A percentile compares a stretch with the other conserved stretches of the same genome.
phyloP scores from a whole-genome alignment of 2,797 vertebrate species.

The Sparidentex hasta region DNA sequence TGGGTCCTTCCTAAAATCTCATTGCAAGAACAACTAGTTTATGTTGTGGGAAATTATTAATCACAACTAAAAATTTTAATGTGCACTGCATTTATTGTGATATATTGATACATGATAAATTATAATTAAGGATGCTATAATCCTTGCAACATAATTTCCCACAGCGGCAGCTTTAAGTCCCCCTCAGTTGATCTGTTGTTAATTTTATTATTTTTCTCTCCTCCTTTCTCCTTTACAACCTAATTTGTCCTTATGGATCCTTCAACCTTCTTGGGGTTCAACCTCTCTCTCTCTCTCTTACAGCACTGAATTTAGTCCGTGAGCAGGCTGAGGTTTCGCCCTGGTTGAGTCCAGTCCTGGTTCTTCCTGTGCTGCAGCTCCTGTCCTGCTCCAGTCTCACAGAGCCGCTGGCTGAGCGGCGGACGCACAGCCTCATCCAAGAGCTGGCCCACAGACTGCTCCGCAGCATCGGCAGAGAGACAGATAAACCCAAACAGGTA shows the following conservation, averaged over 20 bases:
- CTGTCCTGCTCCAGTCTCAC: conserved; percentile 87
- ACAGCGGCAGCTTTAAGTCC: not conserved
- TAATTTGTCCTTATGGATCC: not conserved
- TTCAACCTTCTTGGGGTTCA: not conserved
- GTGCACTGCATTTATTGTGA: not conserved
- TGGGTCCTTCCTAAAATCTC: not conserved
- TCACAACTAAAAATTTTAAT: not conserved
- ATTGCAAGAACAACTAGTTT: not conserved
- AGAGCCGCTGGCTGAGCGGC: conserved; percentile 83
- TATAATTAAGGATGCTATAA: not conserved
- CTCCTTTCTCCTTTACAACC: not conserved
- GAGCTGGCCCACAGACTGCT: conserved; percentile 87
- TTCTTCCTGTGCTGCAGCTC: conserved; percentile 93
- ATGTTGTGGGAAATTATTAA: not conserved
- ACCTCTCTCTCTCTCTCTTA: not conserved
- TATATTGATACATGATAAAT: not conserved
- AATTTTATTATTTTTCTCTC: not conserved
- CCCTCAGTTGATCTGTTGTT: not conserved
- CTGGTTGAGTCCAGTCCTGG: conserved; percentile 82
- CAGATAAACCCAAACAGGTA: conserved; percentile 65
- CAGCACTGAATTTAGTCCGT: conserved; percentile 87
- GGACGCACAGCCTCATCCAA: conserved; percentile 82
- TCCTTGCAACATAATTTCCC: not conserved
- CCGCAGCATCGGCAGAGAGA: conserved; percentile 78
- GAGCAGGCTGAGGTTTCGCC: conserved; percentile 74